phyloP scores from a whole-genome alignment of 2,113 vertebrate species.

The Phylloscopus trochiloides region DNA sequence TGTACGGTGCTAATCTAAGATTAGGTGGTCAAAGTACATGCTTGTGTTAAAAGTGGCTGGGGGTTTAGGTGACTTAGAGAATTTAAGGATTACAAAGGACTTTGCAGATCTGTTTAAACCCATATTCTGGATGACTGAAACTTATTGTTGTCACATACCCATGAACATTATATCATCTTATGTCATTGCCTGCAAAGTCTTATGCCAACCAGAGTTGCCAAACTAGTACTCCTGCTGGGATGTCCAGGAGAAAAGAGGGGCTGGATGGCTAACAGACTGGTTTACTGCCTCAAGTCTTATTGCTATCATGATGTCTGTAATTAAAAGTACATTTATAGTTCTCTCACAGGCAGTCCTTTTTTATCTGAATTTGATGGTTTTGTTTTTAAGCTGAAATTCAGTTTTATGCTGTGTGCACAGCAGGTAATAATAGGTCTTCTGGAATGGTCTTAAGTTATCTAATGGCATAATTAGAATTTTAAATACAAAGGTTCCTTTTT shows the following conservation, averaged over 20 bases:
- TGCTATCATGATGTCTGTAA: not conserved
- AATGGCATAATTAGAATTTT: not conserved
- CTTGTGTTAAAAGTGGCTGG: fast-evolving
- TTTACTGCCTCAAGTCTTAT: not conserved
- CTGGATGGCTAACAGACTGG: not conserved
- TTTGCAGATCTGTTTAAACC: not conserved
- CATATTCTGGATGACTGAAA: not conserved
- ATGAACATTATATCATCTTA: not conserved
- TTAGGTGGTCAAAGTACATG: not conserved
- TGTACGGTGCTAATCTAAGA: not conserved
- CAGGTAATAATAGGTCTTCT: not conserved
- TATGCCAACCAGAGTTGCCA: not conserved
- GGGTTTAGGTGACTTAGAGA: not conserved
- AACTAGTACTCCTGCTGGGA: not conserved
- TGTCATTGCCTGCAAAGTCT: not conserved
- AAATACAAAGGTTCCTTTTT: not conserved
- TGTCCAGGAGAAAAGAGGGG: not conserved
- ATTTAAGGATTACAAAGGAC: not conserved
- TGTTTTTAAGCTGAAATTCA: not conserved
- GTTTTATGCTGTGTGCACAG: not conserved
- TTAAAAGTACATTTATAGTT: not conserved
- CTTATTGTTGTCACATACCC: not conserved
- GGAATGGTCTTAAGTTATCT: not conserved
- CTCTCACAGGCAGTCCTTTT: not conserved
- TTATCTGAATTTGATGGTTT: not conserved